Base-by-base conservation (phyloP, 2,888 invertebrate species). In the Meteorus cinctellus region DNA sequence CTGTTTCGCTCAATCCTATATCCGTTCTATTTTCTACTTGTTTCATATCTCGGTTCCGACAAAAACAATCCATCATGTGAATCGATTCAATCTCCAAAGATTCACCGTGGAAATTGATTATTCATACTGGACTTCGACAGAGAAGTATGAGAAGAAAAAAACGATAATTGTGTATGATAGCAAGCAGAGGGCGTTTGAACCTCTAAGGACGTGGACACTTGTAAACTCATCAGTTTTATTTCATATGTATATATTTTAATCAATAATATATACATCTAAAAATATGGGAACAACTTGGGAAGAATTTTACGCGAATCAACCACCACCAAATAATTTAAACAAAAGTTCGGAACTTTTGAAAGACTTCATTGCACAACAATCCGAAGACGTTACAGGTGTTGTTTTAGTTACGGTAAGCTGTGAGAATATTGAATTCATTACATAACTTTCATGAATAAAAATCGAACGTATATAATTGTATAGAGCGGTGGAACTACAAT, bases 401-500 rank as follows among this genome's bases (percentile, higher is more conserved):
- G 96, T 93, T 69, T 91, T 96, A 77, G 92, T 97, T 27, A 96
- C 97, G 85, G 96, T 96, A 90, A 92, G 93, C 19, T 51, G 55
- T 67, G 75, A 66, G 34, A 34, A 34, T 34, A 34, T 6, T 4
- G 34, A 34, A 34, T 34, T 4, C 34, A 34, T 34, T 34, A 8
- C 5, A 34, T 34, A 34, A 34, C 2, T 34, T 34, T 34, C 8
- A 34, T 4, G 5, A 34, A 4, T 4, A 34, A 34, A 34, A 34
- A 34, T 0, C 24, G 24, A 34, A 73, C 74, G 59, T 48, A 19
- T 72, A 48, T 79, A 79, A 79, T 55, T 81, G 70, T 75, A 45
- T 89, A 95, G 96, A 98, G 98, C 77, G 99, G 99, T 55, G 99
- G 99, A 73, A 99, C 99, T 4, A 97, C 97, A 51, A 97, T 98